Evolutionary conservation across 2,113 vertebrate genomes (phyloP).

Genomic region (Eulemur rufifrons): DNA sequence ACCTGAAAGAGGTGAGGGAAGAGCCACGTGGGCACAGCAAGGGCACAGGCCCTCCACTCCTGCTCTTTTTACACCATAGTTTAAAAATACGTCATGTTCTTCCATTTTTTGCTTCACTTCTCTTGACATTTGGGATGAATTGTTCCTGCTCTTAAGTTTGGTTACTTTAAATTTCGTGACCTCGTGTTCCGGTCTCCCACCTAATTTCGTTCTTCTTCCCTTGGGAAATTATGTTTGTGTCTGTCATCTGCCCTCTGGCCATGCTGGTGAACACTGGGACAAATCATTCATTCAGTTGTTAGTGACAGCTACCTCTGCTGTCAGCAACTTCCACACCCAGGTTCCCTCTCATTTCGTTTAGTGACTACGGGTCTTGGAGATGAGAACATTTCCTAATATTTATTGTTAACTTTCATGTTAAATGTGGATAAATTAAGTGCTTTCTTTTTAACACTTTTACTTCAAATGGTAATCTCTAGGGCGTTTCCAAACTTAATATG

Average conservation of each 20-base stretch:
- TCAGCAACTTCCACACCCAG: background rate
- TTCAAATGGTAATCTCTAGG: background rate
- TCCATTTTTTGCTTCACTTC: constrained; percentile 59
- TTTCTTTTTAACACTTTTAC: background rate
- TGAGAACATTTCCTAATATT: background rate
- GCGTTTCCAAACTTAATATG: background rate
- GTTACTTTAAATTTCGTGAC: constrained; percentile 70
- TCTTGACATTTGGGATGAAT: constrained; percentile 47
- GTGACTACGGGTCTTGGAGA: background rate
- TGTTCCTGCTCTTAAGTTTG: constrained; percentile 41
- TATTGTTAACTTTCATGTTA: background rate
- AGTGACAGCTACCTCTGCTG: background rate
- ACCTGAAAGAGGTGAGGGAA: background rate
- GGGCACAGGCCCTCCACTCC: background rate
- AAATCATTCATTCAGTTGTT: background rate
- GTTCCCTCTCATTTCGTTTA: background rate
- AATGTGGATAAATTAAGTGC: background rate
- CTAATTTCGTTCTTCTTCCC: constrained; percentile 42
- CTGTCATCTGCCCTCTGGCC: constrained; percentile 54
- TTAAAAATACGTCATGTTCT: background rate
- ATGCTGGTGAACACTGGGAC: background rate
- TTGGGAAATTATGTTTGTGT: constrained; percentile 70
- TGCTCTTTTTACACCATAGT: background rate
- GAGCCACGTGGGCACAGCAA: background rate
- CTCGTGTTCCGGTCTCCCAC: constrained; percentile 34